Percentiles rank a stretch among this genome's conserved stretches.
These are phyloP conservation scores for Eumeta japonica DNA, from an alignment of 1,140 invertebrate species.

Conservation along the genomic window DNA sequence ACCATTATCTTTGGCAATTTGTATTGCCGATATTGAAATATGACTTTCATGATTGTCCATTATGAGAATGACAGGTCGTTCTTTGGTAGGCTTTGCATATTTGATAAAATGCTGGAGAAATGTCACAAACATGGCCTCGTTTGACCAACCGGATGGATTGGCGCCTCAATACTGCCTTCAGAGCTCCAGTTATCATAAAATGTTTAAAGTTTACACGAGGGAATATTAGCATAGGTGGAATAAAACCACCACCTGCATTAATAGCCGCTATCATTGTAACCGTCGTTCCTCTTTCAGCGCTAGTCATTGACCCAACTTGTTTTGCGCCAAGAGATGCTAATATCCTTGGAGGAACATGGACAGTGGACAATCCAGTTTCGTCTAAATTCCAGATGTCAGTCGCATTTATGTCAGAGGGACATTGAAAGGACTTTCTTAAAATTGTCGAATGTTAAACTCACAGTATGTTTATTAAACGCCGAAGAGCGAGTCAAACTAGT, in stretches of 20 bases:
- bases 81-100: neutral
- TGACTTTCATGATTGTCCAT: conserved; percentile 32
- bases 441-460: too few species aligned
- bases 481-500: too few species aligned
- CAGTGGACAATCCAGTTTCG: conserved; percentile 33
- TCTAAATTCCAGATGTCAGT: conserved; percentile 26
- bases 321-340: conserved; percentile 21
- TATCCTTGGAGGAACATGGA: conserved; percentile 22
- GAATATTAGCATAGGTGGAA: conserved; percentile 29
- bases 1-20: conserved; percentile 22
- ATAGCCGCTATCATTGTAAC: conserved; percentile 32
- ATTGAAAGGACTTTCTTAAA: conserved; percentile 11
- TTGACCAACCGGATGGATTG: conserved; percentile 8
- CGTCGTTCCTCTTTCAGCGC: conserved; percentile 25
- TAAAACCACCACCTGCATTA: conserved; percentile 26
- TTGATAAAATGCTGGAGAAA: conserved; percentile 9
- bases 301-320: conserved; percentile 24
- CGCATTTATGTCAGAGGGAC: too few species aligned
- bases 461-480: too few species aligned
- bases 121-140: conserved; percentile 10
- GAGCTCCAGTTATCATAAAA: conserved; percentile 29
- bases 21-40: conserved; percentile 20
- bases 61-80: conserved; percentile 20
- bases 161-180: conserved; percentile 26
- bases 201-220: conserved; percentile 28